Percentiles rank a stretch among this genome's conserved stretches.
These are phyloP conservation scores for Cataglyphis cursor DNA, from an alignment of 2,888 invertebrate species.

Conservation along the genomic window DNA sequence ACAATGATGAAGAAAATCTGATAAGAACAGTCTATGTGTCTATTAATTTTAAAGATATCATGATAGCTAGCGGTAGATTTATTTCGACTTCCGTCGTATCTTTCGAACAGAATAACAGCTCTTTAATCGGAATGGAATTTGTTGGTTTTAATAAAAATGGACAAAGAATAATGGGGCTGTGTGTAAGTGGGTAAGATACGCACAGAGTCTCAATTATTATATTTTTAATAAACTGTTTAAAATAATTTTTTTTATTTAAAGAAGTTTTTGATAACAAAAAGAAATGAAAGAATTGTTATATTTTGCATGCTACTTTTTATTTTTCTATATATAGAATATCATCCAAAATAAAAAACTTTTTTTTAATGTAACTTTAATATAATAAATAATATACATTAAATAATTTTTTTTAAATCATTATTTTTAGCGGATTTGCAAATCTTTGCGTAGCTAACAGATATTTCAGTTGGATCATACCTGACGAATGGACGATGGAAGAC, in stretches of 20 bases:
- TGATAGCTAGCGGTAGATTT: slow-evolving; percentile 1
- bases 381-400: neutral
- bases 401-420: neutral
- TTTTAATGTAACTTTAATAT: neutral
- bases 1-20: neutral
- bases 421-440: neutral
- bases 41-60: slow-evolving; percentile 21
- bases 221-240: neutral
- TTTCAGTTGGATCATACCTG: neutral
- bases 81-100: neutral
- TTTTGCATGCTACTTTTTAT: neutral
- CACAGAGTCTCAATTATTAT: neutral
- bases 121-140: slow-evolving; percentile 10
- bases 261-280: neutral
- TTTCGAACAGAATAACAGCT: neutral
- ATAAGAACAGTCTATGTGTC: neutral
- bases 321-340: neutral
- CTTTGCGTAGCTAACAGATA: neutral
- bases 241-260: neutral
- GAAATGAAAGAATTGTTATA: neutral
- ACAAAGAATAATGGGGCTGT: slow-evolving; percentile 1
- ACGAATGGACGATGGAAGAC: neutral
- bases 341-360: no score
- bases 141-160: neutral
- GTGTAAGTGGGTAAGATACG: neutral